These are phyloP conservation scores for Kradibia gibbosae DNA, from an alignment of 1,140 invertebrate genomes.

Conservation along the genomic window DNA sequence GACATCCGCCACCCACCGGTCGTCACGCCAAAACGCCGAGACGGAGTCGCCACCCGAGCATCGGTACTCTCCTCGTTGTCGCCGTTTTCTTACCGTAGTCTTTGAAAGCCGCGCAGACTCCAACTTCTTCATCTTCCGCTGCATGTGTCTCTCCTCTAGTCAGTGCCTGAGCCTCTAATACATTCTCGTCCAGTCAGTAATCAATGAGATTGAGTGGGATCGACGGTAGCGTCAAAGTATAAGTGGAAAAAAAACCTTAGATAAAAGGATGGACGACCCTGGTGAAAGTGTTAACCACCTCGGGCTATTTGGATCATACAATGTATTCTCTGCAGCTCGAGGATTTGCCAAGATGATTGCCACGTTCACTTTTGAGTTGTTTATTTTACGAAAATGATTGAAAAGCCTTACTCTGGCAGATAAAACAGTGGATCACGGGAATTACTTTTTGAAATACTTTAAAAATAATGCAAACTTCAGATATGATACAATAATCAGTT, in stretches of 20 bases:
- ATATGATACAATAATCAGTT: no score
- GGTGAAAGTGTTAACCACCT: conserved; percentile 31
- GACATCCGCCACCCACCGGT: no score
- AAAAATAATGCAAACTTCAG: no score
- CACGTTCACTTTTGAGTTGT: background rate
- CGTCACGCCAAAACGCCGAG: no score
- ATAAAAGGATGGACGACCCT: conserved; percentile 37
- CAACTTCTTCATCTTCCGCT: conserved; percentile 19
- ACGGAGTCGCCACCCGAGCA: conserved; percentile 9
- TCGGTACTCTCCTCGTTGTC: background rate
- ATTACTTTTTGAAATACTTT: background rate
- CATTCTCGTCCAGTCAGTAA: conserved; percentile 31
- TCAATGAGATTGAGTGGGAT: conserved; percentile 10
- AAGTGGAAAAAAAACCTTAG: conserved; percentile 22
- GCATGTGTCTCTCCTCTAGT: conserved; percentile 20
- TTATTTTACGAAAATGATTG: conserved; percentile 17
- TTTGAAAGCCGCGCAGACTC: conserved; percentile 1
- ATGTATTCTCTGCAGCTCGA: background rate
- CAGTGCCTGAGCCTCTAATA: background rate
- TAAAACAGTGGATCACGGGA: background rate
- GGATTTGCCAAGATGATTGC: background rate
- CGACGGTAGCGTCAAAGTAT: background rate
- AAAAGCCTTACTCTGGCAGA: background rate
- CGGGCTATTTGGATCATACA: background rate
- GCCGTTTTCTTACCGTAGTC: background rate